Evolutionary conservation across 1,140 invertebrate species (phyloP).

Genomic region (Ceratina calcarata): DNA sequence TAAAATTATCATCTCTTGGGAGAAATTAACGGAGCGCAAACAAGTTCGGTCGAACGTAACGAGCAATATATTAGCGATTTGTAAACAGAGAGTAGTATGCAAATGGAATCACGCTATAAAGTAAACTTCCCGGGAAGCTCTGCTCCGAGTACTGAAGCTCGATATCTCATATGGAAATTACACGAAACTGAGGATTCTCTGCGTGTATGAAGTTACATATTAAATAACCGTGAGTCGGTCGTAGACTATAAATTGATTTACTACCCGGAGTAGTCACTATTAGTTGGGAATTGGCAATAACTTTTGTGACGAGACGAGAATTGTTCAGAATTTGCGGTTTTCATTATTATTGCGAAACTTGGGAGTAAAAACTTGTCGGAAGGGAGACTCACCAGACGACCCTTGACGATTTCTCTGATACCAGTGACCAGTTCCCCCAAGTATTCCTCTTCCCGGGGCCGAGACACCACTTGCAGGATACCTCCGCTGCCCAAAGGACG

Average conservation of each 20-base stretch:
- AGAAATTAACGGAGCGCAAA: background rate
- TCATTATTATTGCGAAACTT: background rate
- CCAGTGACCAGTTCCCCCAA: constrained; percentile 87
- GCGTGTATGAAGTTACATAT: background rate
- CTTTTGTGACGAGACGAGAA: no score
- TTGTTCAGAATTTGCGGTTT: background rate
- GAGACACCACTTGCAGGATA: constrained; percentile 69
- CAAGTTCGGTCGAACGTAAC: background rate
- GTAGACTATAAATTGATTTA: no score
- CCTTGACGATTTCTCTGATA: constrained; percentile 88
- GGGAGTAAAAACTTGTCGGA: no score
- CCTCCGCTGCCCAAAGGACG: constrained; percentile 76
- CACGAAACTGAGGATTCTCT: no score
- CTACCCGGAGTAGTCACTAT: no score
- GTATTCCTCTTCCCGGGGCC: constrained; percentile 85
- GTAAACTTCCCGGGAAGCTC: constrained; percentile 11
- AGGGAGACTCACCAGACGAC: constrained; percentile 76
- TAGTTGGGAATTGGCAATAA: no score
- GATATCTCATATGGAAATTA: constrained; percentile 27
- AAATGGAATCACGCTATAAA: constrained; percentile 19
- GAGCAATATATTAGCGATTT: constrained; percentile 9
- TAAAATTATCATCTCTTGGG: background rate
- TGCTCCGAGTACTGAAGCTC: background rate
- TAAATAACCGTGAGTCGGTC: no score
- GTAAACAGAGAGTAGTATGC: constrained; percentile 4